Base-by-base conservation (phyloP, 2,888 invertebrate genomes). In the Drosophila emarginata region DNA sequence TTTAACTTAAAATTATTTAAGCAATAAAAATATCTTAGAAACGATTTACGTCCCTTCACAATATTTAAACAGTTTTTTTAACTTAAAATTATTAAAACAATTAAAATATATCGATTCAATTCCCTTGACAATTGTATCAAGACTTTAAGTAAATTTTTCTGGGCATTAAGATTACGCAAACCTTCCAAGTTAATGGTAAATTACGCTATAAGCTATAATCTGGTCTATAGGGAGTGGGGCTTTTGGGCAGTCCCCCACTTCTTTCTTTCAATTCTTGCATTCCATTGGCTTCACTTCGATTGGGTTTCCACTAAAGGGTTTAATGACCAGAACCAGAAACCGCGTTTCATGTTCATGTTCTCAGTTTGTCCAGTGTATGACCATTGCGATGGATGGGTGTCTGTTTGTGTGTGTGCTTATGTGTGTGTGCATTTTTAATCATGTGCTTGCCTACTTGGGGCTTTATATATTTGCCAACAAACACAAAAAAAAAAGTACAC, bases 371-470 rank as follows among this genome's bases (percentile, higher is more conserved):
- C 50, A 51, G 23, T 28, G 32, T 15, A 26, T 28, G 50, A 7
- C 23, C 18, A 26, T 14, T 21, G 11, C 51, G 61, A 28, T 73
- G 60, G 36, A 37, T 52, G 63, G 18, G 21, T 54, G 7, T 36
- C n/a, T 64, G 52, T 67, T 23, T 23, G 54, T 70, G 57, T 74
- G 78, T 83, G 87, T 71, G 78, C 80, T 82, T 82, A 23, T 23
- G 23, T 23, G 54, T 70, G 57, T 74, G 78, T 83, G 87, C 72
- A 83, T 83, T 82, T 82, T 82, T 82, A 82, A 82, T 82, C 87
- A 86, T 83, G 74, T 80, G 68, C 86, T 82, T 81, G 80, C 86
- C 81, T 86, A 82, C 83, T 86, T 82, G 73, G 62, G 57, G 62
- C 57, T 65, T 72, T 45, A 45, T 45, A 21, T 45, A 72, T 67